Evolutionary conservation across 2,113 vertebrate genomes (phyloP).

Genomic region (Engystomops pustulosus): DNA sequence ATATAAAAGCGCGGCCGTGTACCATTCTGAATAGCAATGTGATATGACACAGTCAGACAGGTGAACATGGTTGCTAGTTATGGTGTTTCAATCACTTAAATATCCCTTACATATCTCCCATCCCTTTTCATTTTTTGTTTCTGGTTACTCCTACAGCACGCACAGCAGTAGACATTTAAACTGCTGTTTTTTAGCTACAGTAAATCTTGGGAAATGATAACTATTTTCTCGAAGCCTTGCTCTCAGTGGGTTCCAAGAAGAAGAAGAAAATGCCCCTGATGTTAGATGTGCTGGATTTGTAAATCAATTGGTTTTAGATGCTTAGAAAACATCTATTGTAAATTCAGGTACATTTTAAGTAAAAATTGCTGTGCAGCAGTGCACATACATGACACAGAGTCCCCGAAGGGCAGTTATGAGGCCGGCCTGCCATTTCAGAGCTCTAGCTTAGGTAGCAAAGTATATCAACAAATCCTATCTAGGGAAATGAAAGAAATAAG

Average conservation of each 20-base stretch:
- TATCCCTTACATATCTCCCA: slow-evolving; percentile 46
- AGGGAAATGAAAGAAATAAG: slow-evolving; percentile 30
- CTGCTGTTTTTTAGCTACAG: slow-evolving; percentile 54
- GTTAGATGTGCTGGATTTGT: slow-evolving; percentile 56
- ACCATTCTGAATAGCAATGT: not conserved
- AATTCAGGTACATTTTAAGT: slow-evolving; percentile 63
- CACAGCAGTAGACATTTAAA: slow-evolving; percentile 60
- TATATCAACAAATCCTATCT: slow-evolving; percentile 3
- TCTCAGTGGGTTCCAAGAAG: slow-evolving; percentile 60
- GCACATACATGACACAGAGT: slow-evolving; percentile 49
- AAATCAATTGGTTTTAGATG: slow-evolving; percentile 55
- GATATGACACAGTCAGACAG: slow-evolving; percentile 45
- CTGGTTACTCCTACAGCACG: slow-evolving; percentile 51
- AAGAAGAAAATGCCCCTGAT: slow-evolving; percentile 53
- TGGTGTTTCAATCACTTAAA: slow-evolving; percentile 48
- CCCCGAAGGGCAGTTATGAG: slow-evolving; percentile 39
- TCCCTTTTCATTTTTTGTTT: slow-evolving; percentile 58
- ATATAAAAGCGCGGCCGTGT: not conserved
- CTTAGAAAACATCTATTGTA: slow-evolving; percentile 49
- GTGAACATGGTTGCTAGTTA: slow-evolving; percentile 58
- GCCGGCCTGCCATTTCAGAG: slow-evolving; percentile 51
- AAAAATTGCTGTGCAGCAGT: slow-evolving; percentile 61
- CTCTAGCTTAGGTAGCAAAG: slow-evolving; percentile 56
- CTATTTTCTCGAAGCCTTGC: slow-evolving; percentile 60
- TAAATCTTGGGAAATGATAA: slow-evolving; percentile 58